These are phyloP conservation scores for Eledona agricola DNA, from an alignment of 2,888 invertebrate species.

Conservation along the genomic window DNA sequence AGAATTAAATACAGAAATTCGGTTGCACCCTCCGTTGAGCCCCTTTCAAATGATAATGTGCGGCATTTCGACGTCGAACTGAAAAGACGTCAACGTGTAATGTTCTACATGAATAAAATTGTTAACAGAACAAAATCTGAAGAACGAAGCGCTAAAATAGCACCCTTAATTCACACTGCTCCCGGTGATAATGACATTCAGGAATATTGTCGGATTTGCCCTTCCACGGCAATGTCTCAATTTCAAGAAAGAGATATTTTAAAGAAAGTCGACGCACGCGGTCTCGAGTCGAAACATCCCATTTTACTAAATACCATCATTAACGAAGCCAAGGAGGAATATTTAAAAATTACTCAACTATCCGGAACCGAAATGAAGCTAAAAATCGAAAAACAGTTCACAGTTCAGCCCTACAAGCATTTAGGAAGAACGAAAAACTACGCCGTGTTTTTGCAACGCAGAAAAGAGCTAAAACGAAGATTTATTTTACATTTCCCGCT, in stretches of 20 bases:
- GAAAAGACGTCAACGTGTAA: constrained; percentile 22
- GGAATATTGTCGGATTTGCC: constrained; percentile 38
- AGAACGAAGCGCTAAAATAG: constrained; percentile 22
- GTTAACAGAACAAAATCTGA: constrained; percentile 24
- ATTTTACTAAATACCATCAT: constrained; percentile 65
- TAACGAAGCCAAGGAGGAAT: constrained; percentile 66
- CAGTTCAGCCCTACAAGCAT: constrained; percentile 67
- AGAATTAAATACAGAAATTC: constrained; percentile 26
- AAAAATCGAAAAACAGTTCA: constrained; percentile 63
- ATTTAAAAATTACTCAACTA: constrained; percentile 67
- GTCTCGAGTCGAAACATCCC: constrained; percentile 66
- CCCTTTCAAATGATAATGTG: constrained; percentile 12
- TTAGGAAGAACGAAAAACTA: constrained; percentile 70
- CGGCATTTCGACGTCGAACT: constrained; percentile 15
- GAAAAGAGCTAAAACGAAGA: constrained; percentile 66
- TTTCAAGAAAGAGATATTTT: constrained; percentile 70
- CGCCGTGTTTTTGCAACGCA: constrained; percentile 66
- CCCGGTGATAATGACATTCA: constrained; percentile 22
- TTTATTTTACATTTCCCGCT: constrained; percentile 71
- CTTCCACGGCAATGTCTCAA: constrained; percentile 67
- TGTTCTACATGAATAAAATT: constrained; percentile 25
- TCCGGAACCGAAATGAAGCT: constrained; percentile 70
- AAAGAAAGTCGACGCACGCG: constrained; percentile 66
- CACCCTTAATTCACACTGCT: constrained; percentile 13
- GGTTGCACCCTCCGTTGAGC: constrained; percentile 12